These are phyloP conservation scores for Eristalinus aeneus DNA, from an alignment of 2,888 invertebrate genomes.

Conservation along the genomic window DNA sequence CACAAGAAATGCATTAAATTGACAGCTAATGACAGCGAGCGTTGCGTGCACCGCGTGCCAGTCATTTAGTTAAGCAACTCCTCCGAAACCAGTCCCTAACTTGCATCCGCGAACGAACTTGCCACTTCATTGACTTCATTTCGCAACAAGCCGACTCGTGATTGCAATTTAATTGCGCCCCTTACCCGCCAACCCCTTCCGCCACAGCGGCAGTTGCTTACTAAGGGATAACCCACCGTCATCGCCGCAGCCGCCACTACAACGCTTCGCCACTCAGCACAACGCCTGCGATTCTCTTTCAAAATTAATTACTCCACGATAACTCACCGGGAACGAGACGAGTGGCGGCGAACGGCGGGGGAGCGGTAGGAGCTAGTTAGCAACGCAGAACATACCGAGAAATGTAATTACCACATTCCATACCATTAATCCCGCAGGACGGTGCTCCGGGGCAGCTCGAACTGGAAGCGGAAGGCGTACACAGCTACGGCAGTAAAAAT, in stretches of 20 bases:
- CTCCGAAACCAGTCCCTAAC: neutral
- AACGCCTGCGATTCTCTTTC: neutral
- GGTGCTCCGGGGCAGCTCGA: neutral
- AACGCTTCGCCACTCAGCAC: neutral
- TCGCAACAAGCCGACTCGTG: neutral
- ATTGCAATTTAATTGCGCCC: neutral
- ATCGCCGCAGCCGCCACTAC: neutral
- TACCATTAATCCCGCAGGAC: constrained; percentile 24
- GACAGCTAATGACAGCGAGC: neutral
- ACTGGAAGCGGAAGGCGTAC: constrained; percentile 17
- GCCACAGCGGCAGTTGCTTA: neutral
- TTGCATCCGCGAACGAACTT: neutral
- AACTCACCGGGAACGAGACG: neutral
- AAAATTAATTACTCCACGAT: neutral
- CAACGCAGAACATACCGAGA: constrained; percentile 21
- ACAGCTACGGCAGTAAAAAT: constrained; percentile 35
- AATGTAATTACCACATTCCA: constrained; percentile 42
- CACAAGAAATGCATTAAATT: neutral
- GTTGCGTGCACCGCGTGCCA: neutral
- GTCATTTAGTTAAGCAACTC: neutral
- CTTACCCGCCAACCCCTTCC: neutral
- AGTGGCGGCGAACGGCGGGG: neutral
- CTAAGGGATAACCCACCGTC: neutral
- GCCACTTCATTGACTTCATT: neutral
- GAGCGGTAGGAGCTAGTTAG: constrained; percentile 19